Evolutionary conservation across 2,797 vertebrate species (phyloP).

Genomic region (Streptopelia turtur): DNA sequence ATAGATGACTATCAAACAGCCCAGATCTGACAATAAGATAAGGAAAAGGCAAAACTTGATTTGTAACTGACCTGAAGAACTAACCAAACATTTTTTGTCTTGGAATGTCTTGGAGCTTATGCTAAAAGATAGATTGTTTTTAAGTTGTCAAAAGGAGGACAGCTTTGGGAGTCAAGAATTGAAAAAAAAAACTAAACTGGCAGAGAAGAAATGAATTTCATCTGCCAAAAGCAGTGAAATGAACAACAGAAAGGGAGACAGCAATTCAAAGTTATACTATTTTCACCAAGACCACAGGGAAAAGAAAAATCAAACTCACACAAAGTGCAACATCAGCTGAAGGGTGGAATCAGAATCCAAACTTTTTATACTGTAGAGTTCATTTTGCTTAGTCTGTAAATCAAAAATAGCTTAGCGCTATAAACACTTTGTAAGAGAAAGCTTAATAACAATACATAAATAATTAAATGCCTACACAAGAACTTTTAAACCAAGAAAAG

Average conservation of each 20-base stretch:
- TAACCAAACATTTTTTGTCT: neutral
- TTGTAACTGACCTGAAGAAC: neutral
- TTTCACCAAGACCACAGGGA: slow-evolving; percentile 3
- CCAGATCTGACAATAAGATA: neutral
- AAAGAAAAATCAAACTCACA: neutral
- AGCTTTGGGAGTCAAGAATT: neutral
- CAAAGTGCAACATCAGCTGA: neutral
- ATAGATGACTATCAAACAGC: neutral
- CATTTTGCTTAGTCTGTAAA: slow-evolving; percentile 52
- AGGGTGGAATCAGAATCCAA: neutral
- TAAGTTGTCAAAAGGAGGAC: neutral
- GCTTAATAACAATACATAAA: slow-evolving; percentile 40
- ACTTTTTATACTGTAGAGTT: neutral
- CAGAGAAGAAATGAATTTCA: neutral
- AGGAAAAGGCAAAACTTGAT: neutral
- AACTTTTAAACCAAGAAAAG: neutral
- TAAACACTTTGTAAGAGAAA: slow-evolving; percentile 14
- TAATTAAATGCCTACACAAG: slow-evolving; percentile 25
- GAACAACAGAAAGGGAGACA: neutral
- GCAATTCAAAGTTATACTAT: neutral
- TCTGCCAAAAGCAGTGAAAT: neutral
- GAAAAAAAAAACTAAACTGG: neutral
- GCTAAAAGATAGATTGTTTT: neutral
- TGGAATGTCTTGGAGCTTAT: neutral
- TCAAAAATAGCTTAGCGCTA: slow-evolving; percentile 35